Conservation (phyloP, 1,140 invertebrate species). For the Nasonia vitripennis region DNA sequence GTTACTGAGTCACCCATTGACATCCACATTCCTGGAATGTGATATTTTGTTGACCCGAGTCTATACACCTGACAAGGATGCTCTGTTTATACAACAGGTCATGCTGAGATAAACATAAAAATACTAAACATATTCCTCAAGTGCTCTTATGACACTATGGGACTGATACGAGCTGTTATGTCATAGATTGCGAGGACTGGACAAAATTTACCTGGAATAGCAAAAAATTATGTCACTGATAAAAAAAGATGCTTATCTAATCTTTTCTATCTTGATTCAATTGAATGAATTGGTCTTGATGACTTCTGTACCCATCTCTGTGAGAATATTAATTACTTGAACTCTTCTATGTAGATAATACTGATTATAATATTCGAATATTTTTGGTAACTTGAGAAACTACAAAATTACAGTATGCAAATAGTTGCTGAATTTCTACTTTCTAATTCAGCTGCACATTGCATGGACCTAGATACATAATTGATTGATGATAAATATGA, state of each 20-base stretch:
- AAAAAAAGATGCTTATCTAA: not conserved
- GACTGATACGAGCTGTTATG: not conserved
- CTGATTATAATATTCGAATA: not conserved
- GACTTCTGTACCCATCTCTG: too few relatives aligned
- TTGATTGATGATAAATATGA: not conserved
- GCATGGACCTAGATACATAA: not conserved
- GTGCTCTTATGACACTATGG: not conserved
- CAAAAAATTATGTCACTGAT: slow-evolving; percentile 1
- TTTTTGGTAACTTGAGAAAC: not conserved
- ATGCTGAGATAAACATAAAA: not conserved
- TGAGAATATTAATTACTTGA: not conserved
- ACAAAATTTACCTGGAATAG: not conserved
- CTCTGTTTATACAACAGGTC: not conserved
- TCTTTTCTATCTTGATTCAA: not conserved
- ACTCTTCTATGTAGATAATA: not conserved
- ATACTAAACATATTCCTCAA: not conserved
- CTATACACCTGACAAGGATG: not conserved
- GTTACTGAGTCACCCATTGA: not conserved
- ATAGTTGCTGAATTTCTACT: too few relatives aligned
- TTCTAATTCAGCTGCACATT: not conserved
- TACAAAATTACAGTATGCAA: too few relatives aligned
- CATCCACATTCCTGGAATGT: not conserved
- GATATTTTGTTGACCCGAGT: not conserved
- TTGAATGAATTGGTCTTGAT: not conserved
- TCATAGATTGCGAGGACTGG: not conserved